Conservation (phyloP, 23 tunicate genomes). For the Phallusia fumigata region DNA sequence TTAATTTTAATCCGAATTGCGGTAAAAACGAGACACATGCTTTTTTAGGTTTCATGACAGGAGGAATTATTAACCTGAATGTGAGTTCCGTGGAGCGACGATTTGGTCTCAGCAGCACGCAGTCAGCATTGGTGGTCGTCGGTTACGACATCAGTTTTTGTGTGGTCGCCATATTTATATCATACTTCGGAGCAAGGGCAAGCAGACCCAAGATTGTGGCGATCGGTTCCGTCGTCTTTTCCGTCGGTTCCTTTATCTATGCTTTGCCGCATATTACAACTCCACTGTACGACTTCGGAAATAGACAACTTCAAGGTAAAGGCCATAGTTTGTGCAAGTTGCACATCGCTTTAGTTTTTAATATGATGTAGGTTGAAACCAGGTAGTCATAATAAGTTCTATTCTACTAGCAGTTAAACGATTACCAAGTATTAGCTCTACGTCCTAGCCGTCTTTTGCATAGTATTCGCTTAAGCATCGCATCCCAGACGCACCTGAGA, state of each 20-base stretch:
- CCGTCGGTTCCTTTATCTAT: slow-evolving; percentile 58
- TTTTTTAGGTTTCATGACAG: slow-evolving; percentile 9
- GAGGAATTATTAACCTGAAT: slow-evolving; percentile 80
- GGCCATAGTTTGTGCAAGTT: background rate
- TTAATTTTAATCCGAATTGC: no score
- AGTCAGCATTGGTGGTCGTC: slow-evolving; percentile 66
- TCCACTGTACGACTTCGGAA: slow-evolving; percentile 52
- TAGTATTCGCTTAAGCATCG: no score
- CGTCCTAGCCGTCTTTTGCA: no score
- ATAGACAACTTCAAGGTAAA: background rate
- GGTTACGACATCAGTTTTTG: slow-evolving; percentile 93
- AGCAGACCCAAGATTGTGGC: slow-evolving; percentile 65
- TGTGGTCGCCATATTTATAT: slow-evolving; percentile 58
- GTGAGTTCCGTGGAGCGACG: slow-evolving; percentile 82
- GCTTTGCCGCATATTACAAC: slow-evolving; percentile 83
- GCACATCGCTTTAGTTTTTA: no score
- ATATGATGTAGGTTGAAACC: no score
- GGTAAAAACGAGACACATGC: no score
- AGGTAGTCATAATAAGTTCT: no score
- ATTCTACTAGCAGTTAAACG: no score
- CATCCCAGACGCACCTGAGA: no score
- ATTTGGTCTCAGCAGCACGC: slow-evolving; percentile 78
- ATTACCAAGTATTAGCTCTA: no score
- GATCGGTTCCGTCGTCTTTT: slow-evolving; percentile 48
- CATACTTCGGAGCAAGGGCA: slow-evolving; percentile 61